phyloP scores from a whole-genome alignment of 2,113 vertebrate genomes.

The Burhinus bistriatus region DNA sequence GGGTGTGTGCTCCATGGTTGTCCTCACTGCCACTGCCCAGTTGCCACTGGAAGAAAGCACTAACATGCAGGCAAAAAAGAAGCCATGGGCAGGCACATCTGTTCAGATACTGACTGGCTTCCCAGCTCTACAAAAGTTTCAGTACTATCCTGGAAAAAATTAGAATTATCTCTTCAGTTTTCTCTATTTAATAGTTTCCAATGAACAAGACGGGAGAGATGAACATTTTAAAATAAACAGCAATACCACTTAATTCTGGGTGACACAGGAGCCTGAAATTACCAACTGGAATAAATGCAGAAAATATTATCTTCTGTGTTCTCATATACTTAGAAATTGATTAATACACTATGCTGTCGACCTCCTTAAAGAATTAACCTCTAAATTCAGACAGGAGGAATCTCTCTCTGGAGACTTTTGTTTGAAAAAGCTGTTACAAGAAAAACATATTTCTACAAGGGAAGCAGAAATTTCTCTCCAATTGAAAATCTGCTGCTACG shows the following conservation, averaged over 20 bases:
- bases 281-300: not conserved
- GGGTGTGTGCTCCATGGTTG: not conserved
- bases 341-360: not conserved
- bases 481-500: not conserved
- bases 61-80: not conserved
- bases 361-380: not conserved
- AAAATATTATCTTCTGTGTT: not conserved
- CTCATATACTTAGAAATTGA: not conserved
- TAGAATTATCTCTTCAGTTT: not conserved
- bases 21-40: not conserved
- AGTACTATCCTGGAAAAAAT: not conserved
- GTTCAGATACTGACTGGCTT: not conserved
- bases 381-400: not conserved
- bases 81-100: not conserved
- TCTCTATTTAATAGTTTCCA: not conserved
- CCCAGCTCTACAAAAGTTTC: not conserved
- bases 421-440: not conserved
- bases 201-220: not conserved
- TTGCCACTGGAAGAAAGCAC: not conserved
- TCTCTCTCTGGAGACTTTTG: not conserved
- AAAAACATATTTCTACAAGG: not conserved
- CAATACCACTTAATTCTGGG: not conserved
- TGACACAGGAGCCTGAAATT: not conserved
- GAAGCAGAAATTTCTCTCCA: not conserved
- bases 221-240: not conserved